phyloP scores from a whole-genome alignment of 1,140 invertebrate genomes.

The Drosophila suzukii region DNA sequence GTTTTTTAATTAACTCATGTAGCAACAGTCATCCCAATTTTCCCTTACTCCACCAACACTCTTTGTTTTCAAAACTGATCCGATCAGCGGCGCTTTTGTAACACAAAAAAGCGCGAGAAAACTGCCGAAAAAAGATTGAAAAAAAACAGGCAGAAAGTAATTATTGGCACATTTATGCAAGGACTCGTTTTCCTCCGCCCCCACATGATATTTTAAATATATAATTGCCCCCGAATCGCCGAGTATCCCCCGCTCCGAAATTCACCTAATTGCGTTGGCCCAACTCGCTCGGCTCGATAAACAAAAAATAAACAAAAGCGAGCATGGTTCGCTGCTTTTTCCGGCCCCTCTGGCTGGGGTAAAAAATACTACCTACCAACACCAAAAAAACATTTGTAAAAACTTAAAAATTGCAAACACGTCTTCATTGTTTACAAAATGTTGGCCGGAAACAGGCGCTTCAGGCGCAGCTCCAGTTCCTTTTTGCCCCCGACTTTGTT shows the following conservation, averaged over 20 bases:
- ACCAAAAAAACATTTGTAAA: constrained; percentile 75
- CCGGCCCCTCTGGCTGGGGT: constrained; percentile 24
- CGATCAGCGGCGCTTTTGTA: constrained; percentile 50
- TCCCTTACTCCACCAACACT: constrained; percentile 3
- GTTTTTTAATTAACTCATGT: constrained; percentile 79
- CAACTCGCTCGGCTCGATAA: constrained; percentile 49
- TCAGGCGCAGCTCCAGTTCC: constrained; percentile 41
- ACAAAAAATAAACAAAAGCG: constrained; percentile 54
- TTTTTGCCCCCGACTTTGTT: constrained; percentile 20
- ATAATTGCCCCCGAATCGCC: constrained; percentile 62
- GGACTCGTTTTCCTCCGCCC: constrained; percentile 51
- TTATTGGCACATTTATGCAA: constrained; percentile 82
- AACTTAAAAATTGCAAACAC: constrained; percentile 83
- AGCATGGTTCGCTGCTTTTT: constrained; percentile 52
- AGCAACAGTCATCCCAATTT: constrained; percentile 19
- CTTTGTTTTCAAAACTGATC: constrained; percentile 60
- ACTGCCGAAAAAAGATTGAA: constrained; percentile 21
- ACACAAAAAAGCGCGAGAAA: constrained; percentile 28
- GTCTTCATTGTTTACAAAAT: constrained; percentile 83
- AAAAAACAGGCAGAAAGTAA: constrained; percentile 69
- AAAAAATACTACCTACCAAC: constrained; percentile 17
- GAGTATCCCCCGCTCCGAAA: constrained; percentile 1
- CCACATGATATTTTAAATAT: constrained; percentile 77
- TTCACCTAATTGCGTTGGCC: constrained; percentile 67
- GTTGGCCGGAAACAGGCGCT: constrained; percentile 72